Conservation (phyloP, 2,113 vertebrate species). For the Apteryx owenii region DNA sequence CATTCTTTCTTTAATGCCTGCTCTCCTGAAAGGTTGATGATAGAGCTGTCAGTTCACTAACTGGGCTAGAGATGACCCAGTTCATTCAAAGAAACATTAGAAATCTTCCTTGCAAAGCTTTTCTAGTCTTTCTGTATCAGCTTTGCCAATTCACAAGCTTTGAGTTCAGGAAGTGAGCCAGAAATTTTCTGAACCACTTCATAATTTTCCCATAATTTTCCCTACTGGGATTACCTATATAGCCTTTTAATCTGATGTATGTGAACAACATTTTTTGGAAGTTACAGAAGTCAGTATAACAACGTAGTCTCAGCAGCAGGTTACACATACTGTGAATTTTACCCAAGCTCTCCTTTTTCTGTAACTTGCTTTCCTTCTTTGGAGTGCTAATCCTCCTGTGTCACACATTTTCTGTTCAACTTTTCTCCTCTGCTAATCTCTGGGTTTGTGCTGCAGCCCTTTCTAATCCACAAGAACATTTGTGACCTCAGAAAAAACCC, state of each 20-base stretch:
- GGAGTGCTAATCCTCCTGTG: neutral
- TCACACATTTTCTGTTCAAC: conserved; percentile 42
- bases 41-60: neutral
- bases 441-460: conserved; percentile 49
- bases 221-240: neutral
- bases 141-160: neutral
- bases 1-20: neutral
- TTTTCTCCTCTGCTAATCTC: conserved; percentile 56
- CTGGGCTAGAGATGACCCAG: neutral
- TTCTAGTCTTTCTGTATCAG: neutral
- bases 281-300: neutral
- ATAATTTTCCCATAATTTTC: neutral
- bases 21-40: neutral
- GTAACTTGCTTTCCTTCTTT: neutral
- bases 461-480: conserved; percentile 41
- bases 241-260: neutral
- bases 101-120: neutral
- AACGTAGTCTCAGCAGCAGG: neutral
- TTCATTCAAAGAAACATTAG: neutral
- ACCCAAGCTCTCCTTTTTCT: neutral
- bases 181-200: neutral
- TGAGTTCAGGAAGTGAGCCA: neutral
- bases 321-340: neutral
- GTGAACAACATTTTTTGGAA: neutral
- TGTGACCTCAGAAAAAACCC: conserved; percentile 33